phyloP scores from a whole-genome alignment of 1,140 invertebrate genomes.

The Globodera rostochiensis region DNA sequence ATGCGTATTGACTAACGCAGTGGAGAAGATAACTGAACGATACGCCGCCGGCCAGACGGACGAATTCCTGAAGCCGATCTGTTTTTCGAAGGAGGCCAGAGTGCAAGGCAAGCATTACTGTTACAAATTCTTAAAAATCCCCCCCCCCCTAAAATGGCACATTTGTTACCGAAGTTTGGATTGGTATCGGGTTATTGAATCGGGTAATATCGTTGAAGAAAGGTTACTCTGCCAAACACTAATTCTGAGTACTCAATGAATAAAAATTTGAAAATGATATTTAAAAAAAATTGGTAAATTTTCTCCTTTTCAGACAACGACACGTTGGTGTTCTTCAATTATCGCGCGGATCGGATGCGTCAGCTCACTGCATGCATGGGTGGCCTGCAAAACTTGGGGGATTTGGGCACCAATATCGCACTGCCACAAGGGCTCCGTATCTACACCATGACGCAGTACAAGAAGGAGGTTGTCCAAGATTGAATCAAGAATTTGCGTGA shows the following conservation, averaged over 20 bases:
- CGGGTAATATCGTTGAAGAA: no score
- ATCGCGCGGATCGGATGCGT: slow-evolving; percentile 68
- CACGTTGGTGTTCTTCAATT: slow-evolving; percentile 69
- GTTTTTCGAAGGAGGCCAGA: slow-evolving; percentile 64
- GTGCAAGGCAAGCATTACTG: slow-evolving; percentile 58
- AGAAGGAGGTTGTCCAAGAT: slow-evolving; percentile 59
- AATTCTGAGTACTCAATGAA: no score
- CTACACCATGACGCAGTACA: slow-evolving; percentile 69
- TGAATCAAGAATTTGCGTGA: no score
- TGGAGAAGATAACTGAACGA: slow-evolving; percentile 63
- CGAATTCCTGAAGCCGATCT: slow-evolving; percentile 69
- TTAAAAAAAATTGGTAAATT: background rate
- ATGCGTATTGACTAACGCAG: slow-evolving; percentile 53
- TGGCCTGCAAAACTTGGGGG: slow-evolving; percentile 50
- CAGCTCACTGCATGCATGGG: slow-evolving; percentile 68
- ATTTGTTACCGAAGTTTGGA: no score
- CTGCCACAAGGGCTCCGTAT: slow-evolving; percentile 59
- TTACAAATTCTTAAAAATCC: no score
- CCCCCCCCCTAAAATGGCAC: no score
- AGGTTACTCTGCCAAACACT: no score
- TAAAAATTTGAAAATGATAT: no score
- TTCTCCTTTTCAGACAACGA: slow-evolving; percentile 65
- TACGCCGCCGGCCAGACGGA: slow-evolving; percentile 66
- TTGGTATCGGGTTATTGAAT: no score
- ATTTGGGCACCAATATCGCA: slow-evolving; percentile 65